Evolutionary conservation across 2,113 vertebrate genomes (phyloP).

Genomic region (Phodopus roborovskii): DNA sequence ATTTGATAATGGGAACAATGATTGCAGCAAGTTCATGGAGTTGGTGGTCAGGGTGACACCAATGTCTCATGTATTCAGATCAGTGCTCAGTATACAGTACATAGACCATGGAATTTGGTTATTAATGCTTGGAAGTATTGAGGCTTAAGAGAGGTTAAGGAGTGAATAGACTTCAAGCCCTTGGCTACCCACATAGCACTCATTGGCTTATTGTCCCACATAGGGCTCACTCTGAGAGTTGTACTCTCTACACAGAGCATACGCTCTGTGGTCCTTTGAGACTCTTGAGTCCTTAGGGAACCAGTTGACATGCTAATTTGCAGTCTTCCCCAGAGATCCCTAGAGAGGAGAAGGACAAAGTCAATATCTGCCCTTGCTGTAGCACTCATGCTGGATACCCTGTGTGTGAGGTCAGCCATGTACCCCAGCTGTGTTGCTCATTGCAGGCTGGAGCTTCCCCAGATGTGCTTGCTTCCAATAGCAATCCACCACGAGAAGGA

Average conservation of each 20-base stretch:
- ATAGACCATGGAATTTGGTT: not conserved
- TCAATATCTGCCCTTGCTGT: too few species aligned
- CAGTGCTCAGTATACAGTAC: not conserved
- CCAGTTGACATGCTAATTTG: not conserved
- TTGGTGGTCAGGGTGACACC: not conserved
- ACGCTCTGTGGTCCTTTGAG: not conserved
- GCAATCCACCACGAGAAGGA: not conserved
- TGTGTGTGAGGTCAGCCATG: fast-evolving
- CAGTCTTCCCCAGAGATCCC: not conserved
- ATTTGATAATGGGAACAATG: not conserved
- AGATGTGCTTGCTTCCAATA: too few species aligned
- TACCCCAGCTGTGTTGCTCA: not conserved
- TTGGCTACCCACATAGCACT: too few species aligned
- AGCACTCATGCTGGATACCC: not conserved
- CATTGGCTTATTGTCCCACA: not conserved
- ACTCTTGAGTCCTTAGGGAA: not conserved
- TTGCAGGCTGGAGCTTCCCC: not conserved
- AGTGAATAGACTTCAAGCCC: not conserved
- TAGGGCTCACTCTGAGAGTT: not conserved
- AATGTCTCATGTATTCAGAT: not conserved
- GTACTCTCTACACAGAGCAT: fast-evolving
- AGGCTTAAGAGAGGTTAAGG: not conserved
- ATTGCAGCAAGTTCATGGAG: not conserved
- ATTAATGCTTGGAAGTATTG: not conserved
- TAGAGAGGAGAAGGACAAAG: not conserved